These are phyloP conservation scores for Paedocypris micromegethes DNA, from an alignment of 2,797 vertebrate species.

Conservation along the genomic window DNA sequence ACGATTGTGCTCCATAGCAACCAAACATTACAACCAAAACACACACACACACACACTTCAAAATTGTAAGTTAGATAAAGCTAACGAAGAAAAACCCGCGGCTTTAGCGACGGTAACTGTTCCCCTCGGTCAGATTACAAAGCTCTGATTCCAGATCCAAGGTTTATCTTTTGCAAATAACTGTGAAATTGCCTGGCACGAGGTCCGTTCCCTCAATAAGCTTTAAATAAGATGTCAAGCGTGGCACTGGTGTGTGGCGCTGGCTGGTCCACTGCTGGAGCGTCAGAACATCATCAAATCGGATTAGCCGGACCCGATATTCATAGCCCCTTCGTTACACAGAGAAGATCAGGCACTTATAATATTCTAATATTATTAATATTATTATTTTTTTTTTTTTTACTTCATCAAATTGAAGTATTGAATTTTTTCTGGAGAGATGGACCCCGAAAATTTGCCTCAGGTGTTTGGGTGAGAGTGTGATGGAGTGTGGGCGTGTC, in stretches of 20 bases:
- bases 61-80: conserved; percentile 25
- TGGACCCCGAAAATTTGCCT: too few species aligned
- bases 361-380: too few species aligned
- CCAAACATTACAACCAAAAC: too few species aligned
- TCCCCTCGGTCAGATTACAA: conserved; percentile 52
- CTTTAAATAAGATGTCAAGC: conserved; percentile 59
- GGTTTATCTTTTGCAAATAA: conserved; percentile 59
- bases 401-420: too few species aligned
- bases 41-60: too few species aligned
- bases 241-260: conserved; percentile 39
- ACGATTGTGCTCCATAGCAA: too few species aligned
- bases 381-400: too few species aligned
- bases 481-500: too few species aligned
- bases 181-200: conserved; percentile 58
- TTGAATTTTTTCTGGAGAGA: too few species aligned
- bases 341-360: too few species aligned
- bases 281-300: conserved; percentile 53
- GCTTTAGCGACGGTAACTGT: conserved; percentile 48
- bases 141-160: conserved; percentile 52
- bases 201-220: conserved; percentile 51
- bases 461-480: too few species aligned
- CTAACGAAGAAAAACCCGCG: conserved; percentile 20
- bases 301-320: conserved; percentile 48
- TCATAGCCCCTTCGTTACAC: conserved; percentile 18
- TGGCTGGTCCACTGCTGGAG: conserved; percentile 50